phyloP scores from a whole-genome alignment of 2,797 vertebrate species.

The Periparus ater region DNA sequence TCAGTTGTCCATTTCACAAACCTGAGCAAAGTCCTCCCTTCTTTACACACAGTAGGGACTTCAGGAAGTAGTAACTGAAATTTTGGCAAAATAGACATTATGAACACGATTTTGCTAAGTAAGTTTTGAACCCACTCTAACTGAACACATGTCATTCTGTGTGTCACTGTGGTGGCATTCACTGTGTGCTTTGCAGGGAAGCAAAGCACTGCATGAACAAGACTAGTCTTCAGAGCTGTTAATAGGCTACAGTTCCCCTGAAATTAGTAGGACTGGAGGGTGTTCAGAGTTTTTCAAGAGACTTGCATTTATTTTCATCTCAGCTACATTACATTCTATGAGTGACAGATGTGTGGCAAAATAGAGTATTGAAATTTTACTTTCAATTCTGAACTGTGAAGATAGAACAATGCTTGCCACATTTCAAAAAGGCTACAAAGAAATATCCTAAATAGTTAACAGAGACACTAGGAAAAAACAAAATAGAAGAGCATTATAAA shows the following conservation, averaged over 20 bases:
- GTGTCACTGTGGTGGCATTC: neutral
- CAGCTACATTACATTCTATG: neutral
- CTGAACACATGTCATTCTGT: neutral
- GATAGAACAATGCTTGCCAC: conserved; percentile 42
- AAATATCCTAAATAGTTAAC: conserved; percentile 23
- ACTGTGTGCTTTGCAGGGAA: neutral
- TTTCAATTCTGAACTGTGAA: neutral
- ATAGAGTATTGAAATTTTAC: conserved; percentile 12
- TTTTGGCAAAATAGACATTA: neutral
- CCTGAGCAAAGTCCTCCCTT: neutral
- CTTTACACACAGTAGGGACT: neutral
- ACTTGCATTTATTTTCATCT: conserved; percentile 16
- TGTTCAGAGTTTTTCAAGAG: neutral
- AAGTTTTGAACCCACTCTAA: neutral
- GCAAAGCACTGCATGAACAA: neutral
- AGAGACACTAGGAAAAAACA: conserved; percentile 13
- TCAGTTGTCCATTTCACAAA: neutral
- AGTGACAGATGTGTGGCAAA: conserved; percentile 30
- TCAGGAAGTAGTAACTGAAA: neutral
- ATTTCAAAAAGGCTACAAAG: conserved; percentile 42
- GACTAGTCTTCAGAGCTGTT: neutral
- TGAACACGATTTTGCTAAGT: neutral
- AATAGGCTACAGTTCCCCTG: neutral
- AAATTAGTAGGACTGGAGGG: neutral
- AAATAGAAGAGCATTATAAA: neutral